Base-by-base conservation (phyloP, 2,113 vertebrate species). In the Danionella cerebrum region DNA sequence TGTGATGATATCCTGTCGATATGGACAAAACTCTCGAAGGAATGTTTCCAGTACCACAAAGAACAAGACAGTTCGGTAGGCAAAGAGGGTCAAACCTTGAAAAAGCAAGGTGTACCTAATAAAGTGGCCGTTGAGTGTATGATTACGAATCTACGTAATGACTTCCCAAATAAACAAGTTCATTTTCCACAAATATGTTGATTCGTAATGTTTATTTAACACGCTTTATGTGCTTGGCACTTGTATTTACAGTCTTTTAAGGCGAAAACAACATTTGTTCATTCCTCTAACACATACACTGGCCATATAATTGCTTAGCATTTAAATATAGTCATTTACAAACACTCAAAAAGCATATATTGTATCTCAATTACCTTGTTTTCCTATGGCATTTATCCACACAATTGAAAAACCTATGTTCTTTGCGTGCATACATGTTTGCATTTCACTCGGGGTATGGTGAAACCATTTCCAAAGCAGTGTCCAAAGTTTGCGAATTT, bases 241-340 rank as follows among this genome's bases (percentile, higher is more conserved):
- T 83, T 90, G 84, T 92, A 94, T 92, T 91, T 93, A 96, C 85
- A 92, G 84, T 91, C 88, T 86, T 82, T 81, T 89, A 90, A 91
- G 90, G 87, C 85, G 91, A 84, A 88, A 88, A 90, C 81, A 89
- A 87, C 88, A 65, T 80, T 59, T 65, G 35, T 69, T 83, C 78
- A 63, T 71, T 73, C 47, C 42, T 64, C 64, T 60, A 80, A 83
- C 82, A 78, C 70, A 89, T 89, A 91, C 87, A 91, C 86, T 86
- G 79, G 80, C 86, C 90, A 86, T 89, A 90, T 90, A 89, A 87
- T 87, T 87, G 90, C 89, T 92, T 93, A 90, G 87, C 85, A 93
- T 86, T 95, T 96, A 97, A 98, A 98, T 97, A 98, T 87, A 91
- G 82, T 90, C 93, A 91, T 94, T 90, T 93, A 94, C 90, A 92